Evolutionary conservation across 1,140 invertebrate species (phyloP).

Genomic region (Lasaia peninsularis): DNA sequence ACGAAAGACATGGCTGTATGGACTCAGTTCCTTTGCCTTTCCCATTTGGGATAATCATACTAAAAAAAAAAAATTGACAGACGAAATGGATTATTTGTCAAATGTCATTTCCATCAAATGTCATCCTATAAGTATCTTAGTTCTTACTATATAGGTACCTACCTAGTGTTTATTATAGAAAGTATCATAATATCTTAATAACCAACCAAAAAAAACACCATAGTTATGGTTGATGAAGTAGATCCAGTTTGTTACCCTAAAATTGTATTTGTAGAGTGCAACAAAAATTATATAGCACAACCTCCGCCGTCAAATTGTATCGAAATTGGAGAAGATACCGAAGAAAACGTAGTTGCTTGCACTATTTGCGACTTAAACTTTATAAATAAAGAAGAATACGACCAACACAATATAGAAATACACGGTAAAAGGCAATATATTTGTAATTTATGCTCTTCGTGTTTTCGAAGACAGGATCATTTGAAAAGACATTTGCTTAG

Average conservation of each 20-base stretch:
- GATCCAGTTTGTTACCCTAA: neutral
- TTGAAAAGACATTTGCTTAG: slow-evolving; percentile 43
- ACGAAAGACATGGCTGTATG: no score
- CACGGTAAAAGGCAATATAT: slow-evolving; percentile 29
- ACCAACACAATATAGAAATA: slow-evolving; percentile 33
- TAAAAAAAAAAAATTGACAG: no score
- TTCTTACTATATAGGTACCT: no score
- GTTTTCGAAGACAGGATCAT: slow-evolving; percentile 41
- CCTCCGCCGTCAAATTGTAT: neutral
- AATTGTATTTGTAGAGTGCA: slow-evolving; percentile 1
- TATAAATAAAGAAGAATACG: slow-evolving; percentile 26
- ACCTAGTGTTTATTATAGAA: no score
- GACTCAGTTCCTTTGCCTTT: no score
- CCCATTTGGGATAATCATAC: no score
- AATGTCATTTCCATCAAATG: no score
- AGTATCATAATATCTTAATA: neutral
- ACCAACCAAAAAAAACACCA: neutral
- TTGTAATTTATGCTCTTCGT: slow-evolving; percentile 33
- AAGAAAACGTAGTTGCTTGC: slow-evolving; percentile 4
- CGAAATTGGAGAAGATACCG: neutral
- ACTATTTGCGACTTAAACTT: neutral
- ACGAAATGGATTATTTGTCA: no score
- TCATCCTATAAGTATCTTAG: no score
- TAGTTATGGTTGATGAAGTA: slow-evolving; percentile 11
- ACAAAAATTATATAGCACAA: neutral